These are phyloP conservation scores for Stramonita haemastoma DNA, from an alignment of 2,888 invertebrate genomes.

Conservation along the genomic window DNA sequence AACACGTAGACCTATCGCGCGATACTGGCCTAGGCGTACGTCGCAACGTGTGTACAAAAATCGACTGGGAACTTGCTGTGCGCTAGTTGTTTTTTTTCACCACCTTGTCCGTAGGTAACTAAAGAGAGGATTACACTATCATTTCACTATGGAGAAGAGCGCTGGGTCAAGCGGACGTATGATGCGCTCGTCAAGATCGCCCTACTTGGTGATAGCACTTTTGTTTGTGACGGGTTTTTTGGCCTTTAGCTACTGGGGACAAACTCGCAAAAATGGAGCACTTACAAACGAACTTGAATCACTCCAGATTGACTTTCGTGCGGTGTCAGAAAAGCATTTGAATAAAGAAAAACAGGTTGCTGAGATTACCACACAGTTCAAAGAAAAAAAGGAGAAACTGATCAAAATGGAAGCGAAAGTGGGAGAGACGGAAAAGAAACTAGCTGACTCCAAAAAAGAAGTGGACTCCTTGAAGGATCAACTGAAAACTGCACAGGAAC, in stretches of 20 bases:
- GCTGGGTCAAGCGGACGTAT: background rate
- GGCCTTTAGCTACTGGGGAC: slow-evolving; percentile 66
- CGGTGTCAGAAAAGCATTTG: slow-evolving; percentile 54
- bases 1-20: no score
- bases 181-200: slow-evolving; percentile 50
- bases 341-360: slow-evolving; percentile 55
- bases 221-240: slow-evolving; percentile 61
- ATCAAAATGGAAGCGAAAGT: slow-evolving; percentile 44
- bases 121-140: background rate
- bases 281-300: slow-evolving; percentile 44
- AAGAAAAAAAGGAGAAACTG: slow-evolving; percentile 46
- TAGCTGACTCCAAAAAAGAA: slow-evolving; percentile 40
- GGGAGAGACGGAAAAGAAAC: slow-evolving; percentile 36
- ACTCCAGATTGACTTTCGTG: slow-evolving; percentile 53
- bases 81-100: background rate
- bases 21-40: background rate
- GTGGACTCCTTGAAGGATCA: background rate
- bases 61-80: no score
- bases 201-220: slow-evolving; percentile 64
- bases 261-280: slow-evolving; percentile 58
- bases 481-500: background rate
- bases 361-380: slow-evolving; percentile 53
- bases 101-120: background rate
- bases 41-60: slow-evolving; percentile 8
- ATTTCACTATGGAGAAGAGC: background rate